Percentiles rank a stretch among this genome's conserved stretches.
phyloP scores from a whole-genome alignment of 2,113 vertebrate genomes.

The Rhinopomastus cyanomelas region DNA sequence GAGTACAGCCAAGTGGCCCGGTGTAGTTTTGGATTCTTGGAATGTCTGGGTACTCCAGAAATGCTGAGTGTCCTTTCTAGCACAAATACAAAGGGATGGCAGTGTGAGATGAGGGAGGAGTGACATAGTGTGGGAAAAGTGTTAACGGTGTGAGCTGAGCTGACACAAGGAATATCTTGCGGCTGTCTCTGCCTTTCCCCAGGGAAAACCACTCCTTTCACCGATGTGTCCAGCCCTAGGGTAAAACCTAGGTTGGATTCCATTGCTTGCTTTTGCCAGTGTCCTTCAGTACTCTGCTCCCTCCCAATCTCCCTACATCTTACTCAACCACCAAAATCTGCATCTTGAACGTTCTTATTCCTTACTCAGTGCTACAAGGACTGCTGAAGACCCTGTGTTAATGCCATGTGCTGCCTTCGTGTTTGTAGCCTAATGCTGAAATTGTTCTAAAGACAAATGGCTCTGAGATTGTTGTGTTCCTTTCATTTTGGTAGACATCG shows the following conservation, averaged over 20 bases:
- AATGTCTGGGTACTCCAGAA: background rate
- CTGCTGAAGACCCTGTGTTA: background rate
- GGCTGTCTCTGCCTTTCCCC: background rate
- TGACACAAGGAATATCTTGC: background rate
- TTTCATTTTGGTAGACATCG: constrained; percentile 21
- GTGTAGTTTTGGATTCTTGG: background rate
- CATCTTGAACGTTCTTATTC: background rate
- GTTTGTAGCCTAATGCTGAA: background rate
- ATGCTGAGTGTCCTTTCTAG: background rate
- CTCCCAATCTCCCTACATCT: background rate
- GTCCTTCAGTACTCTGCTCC: background rate
- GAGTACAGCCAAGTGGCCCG: background rate
- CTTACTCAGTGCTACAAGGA: background rate
- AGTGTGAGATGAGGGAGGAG: background rate
- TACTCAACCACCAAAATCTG: background rate
- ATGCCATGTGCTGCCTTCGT: background rate
- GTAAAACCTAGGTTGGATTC: background rate
- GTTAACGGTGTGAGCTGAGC: background rate
- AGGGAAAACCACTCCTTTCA: background rate
- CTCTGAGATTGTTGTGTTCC: constrained; percentile 1
- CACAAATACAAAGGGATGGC: background rate
- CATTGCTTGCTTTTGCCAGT: background rate
- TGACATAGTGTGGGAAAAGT: background rate
- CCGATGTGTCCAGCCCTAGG: background rate
- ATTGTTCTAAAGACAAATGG: background rate